Conservation (phyloP, 1,140 invertebrate genomes). For the Calosoma granatense region DNA sequence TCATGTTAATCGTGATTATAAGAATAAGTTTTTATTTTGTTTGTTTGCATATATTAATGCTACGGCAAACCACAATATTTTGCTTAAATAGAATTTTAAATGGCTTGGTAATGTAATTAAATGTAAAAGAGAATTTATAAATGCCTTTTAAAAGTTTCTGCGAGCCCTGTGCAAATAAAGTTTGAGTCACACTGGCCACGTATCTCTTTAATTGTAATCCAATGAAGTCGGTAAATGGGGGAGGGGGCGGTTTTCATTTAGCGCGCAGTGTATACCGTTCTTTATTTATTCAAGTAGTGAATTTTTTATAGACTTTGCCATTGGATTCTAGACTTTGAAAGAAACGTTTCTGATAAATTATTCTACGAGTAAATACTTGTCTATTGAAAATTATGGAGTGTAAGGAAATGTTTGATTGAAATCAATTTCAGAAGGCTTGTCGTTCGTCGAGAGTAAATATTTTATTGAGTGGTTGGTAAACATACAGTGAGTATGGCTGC, state of each 20-base stretch:
- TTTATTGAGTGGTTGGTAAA: conserved; percentile 7
- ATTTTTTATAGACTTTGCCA: conserved; percentile 7
- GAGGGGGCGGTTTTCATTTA: neutral
- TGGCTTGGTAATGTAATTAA: too few relatives aligned
- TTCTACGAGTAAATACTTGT: neutral
- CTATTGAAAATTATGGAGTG: neutral
- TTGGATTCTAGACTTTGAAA: neutral
- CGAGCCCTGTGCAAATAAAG: too few relatives aligned
- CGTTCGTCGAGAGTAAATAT: neutral
- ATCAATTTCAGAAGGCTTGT: neutral
- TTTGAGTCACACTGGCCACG: too few relatives aligned
- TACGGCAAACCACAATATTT: too few relatives aligned
- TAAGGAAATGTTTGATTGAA: neutral
- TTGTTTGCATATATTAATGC: too few relatives aligned
- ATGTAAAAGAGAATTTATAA: too few relatives aligned
- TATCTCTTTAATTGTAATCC: conserved; percentile 4
- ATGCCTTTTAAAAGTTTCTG: too few relatives aligned
- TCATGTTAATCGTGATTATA: too few relatives aligned
- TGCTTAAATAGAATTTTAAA: too few relatives aligned
- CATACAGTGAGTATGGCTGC: neutral
- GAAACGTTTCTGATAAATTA: neutral
- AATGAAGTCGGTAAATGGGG: too few relatives aligned
- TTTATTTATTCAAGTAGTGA: neutral
- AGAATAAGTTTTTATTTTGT: too few relatives aligned
- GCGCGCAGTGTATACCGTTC: neutral